These are phyloP conservation scores for Liparis tanakae DNA, from an alignment of 2,797 vertebrate genomes.

Conservation along the genomic window DNA sequence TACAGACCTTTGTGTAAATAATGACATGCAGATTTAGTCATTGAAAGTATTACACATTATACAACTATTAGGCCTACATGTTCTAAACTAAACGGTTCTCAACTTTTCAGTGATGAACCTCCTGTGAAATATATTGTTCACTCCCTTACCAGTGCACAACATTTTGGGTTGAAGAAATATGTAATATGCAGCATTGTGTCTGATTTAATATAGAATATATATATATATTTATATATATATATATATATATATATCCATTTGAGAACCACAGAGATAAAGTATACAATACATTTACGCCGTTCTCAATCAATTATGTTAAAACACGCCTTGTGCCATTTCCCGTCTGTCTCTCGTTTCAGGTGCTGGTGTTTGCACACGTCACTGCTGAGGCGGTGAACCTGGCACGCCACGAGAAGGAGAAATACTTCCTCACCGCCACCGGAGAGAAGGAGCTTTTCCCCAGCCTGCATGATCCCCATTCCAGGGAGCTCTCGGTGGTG, in stretches of 20 bases:
- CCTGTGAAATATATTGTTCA: too few species aligned
- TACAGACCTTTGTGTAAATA: not conserved
- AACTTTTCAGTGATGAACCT: too few species aligned
- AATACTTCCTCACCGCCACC: constrained; percentile 82
- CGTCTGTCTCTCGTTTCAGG: constrained; percentile 70
- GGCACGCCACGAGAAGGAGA: constrained; percentile 85
- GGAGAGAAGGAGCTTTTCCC: constrained; percentile 84
- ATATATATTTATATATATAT: too few species aligned
- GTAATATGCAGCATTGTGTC: too few species aligned
- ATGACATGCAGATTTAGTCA: not conserved
- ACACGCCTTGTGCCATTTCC: not conserved
- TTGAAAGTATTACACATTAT: not conserved
- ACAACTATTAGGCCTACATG: not conserved
- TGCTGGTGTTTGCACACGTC: constrained; percentile 84
- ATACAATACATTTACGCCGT: not conserved
- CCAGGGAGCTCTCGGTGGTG: constrained; percentile 89
- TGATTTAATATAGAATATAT: too few species aligned
- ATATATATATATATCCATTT: too few species aligned
- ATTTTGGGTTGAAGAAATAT: too few species aligned
- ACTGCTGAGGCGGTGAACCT: constrained; percentile 85
- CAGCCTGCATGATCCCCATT: constrained; percentile 86
- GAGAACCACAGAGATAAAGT: too few species aligned
- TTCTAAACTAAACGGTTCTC: not conserved
- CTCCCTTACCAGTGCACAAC: too few species aligned
- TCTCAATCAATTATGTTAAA: not conserved